Conservation (phyloP, 2,888 invertebrate genomes). For the Hedychridium roseum region DNA sequence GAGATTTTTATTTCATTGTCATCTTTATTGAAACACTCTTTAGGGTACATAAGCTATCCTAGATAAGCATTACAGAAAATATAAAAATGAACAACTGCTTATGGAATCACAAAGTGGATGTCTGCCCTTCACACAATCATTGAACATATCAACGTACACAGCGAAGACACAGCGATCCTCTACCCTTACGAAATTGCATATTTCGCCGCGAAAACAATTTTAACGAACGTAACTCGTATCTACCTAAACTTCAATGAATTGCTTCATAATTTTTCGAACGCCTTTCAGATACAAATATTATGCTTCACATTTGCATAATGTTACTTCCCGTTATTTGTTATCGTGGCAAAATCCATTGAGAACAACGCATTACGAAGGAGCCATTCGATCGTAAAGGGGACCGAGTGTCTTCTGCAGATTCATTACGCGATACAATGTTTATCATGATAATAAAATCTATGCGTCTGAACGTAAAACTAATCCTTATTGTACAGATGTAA, state of each 20-base stretch:
- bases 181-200: conserved; percentile 60
- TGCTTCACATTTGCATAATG: too few species aligned
- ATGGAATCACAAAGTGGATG: conserved; percentile 60
- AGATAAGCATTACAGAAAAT: conserved; percentile 60
- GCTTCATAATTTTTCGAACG: too few species aligned
- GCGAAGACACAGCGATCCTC: conserved; percentile 63
- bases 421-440: conserved; percentile 44
- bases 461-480: conserved; percentile 43
- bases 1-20: conserved; percentile 42
- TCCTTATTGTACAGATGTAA: conserved; percentile 52
- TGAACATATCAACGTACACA: conserved; percentile 49
- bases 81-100: conserved; percentile 58
- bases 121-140: conserved; percentile 49
- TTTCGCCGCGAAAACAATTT: conserved; percentile 60
- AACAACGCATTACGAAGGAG: conserved; percentile 57
- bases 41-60: conserved; percentile 60
- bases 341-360: conserved; percentile 58
- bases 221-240: too few species aligned
- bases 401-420: conserved; percentile 59
- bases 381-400: conserved; percentile 61
- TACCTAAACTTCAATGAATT: too few species aligned
- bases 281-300: too few species aligned
- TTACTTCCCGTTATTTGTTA: conserved; percentile 46
- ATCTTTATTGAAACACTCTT: conserved; percentile 63
- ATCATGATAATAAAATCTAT: conserved; percentile 45